phyloP scores from a whole-genome alignment of 1,140 invertebrate genomes.

The Trinorchestia longiramus region DNA sequence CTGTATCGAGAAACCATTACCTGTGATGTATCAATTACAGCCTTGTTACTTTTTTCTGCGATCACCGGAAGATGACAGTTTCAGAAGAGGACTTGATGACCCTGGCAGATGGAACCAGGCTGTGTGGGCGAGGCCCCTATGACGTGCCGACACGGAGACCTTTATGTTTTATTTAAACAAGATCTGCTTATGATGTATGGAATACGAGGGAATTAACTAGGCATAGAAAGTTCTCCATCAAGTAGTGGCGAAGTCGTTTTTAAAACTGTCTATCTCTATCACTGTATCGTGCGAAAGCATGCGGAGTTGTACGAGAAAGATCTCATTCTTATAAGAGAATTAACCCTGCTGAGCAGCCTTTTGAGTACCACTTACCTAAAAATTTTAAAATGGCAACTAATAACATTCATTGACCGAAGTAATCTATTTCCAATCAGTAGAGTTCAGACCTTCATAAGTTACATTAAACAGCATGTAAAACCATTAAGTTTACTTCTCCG shows the following conservation, averaged over 20 bases:
- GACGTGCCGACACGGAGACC: neutral
- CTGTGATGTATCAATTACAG: constrained; percentile 47
- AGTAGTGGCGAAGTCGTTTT: neutral
- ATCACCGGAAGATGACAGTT: constrained; percentile 6
- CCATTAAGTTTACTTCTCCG: neutral
- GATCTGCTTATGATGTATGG: neutral
- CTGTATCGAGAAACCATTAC: constrained; percentile 43
- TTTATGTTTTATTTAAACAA: neutral
- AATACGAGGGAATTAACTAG: neutral
- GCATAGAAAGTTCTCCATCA: neutral
- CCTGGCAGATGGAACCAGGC: neutral
- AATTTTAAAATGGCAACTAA: neutral
- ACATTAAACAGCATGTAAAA: neutral
- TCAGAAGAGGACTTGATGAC: neutral
- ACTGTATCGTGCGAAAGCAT: no score
- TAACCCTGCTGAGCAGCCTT: neutral
- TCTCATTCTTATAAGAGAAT: neutral
- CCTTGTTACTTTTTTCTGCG: neutral
- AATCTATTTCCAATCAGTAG: neutral
- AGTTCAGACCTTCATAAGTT: neutral
- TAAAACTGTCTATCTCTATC: no score
- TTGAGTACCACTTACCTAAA: neutral
- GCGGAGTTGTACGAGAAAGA: neutral
- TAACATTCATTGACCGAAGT: neutral
- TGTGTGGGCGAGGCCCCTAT: neutral